phyloP scores from a whole-genome alignment of 2,888 invertebrate species.

The Iphiclides podalirius region DNA sequence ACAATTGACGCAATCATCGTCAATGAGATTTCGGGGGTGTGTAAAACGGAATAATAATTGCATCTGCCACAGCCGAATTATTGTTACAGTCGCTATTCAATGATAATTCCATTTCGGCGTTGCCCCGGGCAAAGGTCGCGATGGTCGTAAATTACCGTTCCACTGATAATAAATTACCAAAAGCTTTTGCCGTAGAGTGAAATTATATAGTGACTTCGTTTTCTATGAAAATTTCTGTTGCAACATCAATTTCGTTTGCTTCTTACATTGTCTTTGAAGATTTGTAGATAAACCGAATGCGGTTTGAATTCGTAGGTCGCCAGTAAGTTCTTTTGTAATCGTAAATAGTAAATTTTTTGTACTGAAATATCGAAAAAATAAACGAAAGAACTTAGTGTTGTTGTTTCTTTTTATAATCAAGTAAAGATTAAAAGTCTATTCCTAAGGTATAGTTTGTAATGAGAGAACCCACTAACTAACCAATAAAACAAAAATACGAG shows the following conservation, averaged over 20 bases:
- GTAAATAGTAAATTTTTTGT: too few species aligned
- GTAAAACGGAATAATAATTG: constrained; percentile 71
- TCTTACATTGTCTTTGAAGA: too few species aligned
- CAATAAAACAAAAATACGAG: too few species aligned
- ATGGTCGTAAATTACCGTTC: constrained; percentile 33
- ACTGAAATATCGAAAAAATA: too few species aligned
- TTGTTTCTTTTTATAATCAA: too few species aligned
- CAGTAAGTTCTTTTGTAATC: too few species aligned
- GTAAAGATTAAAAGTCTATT: too few species aligned
- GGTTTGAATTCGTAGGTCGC: too few species aligned
- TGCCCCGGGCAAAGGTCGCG: constrained; percentile 59
- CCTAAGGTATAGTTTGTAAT: too few species aligned
- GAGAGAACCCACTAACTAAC: too few species aligned
- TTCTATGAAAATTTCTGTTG: background rate
- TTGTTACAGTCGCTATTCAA: constrained; percentile 72
- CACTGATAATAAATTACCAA: constrained; percentile 22
- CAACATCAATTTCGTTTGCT: background rate
- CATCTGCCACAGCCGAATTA: constrained; percentile 74
- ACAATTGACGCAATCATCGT: constrained; percentile 79
- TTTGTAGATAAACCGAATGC: too few species aligned
- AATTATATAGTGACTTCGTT: constrained; percentile 7
- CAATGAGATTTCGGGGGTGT: constrained; percentile 75
- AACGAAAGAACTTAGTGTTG: too few species aligned
- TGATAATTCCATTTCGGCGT: constrained; percentile 59
- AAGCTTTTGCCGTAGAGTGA: constrained; percentile 14